A percentile compares a stretch with the other conserved stretches of the same genome.
These are phyloP conservation scores for Scaptomyza polygonia DNA, from an alignment of 2,888 invertebrate species.

Conservation along the genomic window DNA sequence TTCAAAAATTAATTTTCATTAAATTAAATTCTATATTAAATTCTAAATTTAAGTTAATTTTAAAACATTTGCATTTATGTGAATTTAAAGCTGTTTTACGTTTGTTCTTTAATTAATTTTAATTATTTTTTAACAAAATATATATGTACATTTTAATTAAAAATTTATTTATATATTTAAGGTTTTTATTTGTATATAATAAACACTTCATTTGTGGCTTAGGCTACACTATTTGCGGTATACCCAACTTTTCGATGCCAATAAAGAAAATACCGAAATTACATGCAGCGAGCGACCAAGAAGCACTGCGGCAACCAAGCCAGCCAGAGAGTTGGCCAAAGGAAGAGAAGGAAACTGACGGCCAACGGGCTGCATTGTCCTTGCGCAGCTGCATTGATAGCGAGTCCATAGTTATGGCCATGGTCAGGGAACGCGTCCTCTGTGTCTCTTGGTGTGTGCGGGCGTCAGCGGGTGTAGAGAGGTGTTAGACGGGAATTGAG, in stretches of 20 bases:
- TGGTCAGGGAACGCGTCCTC: slow-evolving; percentile 39
- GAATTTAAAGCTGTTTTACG: too few species aligned
- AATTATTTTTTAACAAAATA: too few species aligned
- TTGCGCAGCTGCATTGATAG: slow-evolving; percentile 60
- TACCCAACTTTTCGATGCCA: background rate
- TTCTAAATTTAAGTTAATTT: too few species aligned
- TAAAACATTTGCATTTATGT: too few species aligned
- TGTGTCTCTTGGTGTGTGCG: slow-evolving; percentile 27
- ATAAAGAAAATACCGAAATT: slow-evolving; percentile 57
- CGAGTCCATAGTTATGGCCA: slow-evolving; percentile 49
- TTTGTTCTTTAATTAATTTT: too few species aligned
- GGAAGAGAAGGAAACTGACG: background rate
- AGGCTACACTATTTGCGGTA: background rate
- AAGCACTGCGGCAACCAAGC: slow-evolving; percentile 15
- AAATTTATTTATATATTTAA: too few species aligned
- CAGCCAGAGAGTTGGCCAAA: slow-evolving; percentile 1
- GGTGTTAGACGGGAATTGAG: background rate
- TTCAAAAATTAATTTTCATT: too few species aligned
- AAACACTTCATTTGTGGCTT: background rate
- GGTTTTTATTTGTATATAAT: too few species aligned
- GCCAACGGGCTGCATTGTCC: slow-evolving; percentile 50
- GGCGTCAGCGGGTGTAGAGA: background rate
- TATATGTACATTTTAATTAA: too few species aligned
- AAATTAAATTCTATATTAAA: too few species aligned
- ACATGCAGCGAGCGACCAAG: slow-evolving; percentile 46